phyloP scores from a whole-genome alignment of 2,797 vertebrate species.

The Anguilla marmorata region DNA sequence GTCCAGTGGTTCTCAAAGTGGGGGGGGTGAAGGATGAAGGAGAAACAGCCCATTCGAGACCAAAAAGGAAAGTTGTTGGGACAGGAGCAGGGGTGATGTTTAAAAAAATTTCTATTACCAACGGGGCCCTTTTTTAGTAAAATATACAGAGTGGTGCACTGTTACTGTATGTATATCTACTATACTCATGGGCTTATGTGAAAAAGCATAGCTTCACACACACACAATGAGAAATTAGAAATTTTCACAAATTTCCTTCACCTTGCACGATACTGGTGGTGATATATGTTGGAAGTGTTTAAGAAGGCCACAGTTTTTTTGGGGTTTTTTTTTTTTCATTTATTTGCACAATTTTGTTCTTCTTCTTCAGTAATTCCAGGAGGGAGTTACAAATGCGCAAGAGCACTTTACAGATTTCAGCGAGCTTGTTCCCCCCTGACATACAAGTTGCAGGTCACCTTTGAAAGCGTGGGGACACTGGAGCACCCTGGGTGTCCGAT shows the following conservation, averaged over 20 bases:
- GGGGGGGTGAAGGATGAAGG: too few species aligned
- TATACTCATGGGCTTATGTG: too few species aligned
- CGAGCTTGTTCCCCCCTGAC: slow-evolving; percentile 32
- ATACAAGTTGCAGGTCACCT: slow-evolving; percentile 33
- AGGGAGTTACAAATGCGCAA: slow-evolving; percentile 29
- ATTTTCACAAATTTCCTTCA: background rate
- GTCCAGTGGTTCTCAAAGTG: too few species aligned
- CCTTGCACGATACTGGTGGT: background rate
- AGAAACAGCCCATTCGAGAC: too few species aligned
- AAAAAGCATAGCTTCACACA: too few species aligned
- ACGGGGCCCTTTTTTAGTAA: too few species aligned
- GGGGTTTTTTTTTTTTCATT: background rate
- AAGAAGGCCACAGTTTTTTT: background rate
- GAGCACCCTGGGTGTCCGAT: slow-evolving; percentile 18
- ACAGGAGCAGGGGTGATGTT: too few species aligned
- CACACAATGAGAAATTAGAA: background rate
- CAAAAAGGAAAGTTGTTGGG: too few species aligned
- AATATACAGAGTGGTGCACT: too few species aligned
- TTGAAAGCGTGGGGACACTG: slow-evolving; percentile 21
- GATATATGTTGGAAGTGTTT: background rate
- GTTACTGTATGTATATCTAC: too few species aligned
- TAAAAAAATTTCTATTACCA: too few species aligned
- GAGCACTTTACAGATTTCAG: slow-evolving; percentile 25
- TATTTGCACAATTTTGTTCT: background rate
- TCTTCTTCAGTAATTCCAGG: slow-evolving; percentile 24